Evolutionary conservation across 1,140 invertebrate genomes (phyloP), one percentile per base, ranked within the genome.

Genomic region (Theocolax elegans): DNA sequence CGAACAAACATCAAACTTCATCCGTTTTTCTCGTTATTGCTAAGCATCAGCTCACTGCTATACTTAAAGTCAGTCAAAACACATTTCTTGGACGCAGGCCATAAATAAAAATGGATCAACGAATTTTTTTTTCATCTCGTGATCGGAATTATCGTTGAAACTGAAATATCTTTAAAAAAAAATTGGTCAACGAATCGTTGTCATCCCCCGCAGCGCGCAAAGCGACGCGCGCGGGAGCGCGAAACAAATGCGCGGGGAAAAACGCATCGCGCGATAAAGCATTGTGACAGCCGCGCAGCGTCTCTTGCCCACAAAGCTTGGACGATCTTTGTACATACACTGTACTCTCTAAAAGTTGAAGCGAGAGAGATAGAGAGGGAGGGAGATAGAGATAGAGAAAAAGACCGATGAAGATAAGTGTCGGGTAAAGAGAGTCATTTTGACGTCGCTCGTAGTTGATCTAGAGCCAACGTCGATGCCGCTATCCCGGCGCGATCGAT

Each of bases 401-500:
- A 7, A 25, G 48, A 25, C 48, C 46, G 53, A 46, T 7, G 27
- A 19, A 31, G 67, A 66, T 67, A 66, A 62, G 62, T 59, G 19
- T 38, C 42, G 48, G 53, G 23, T 65, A 66, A 70, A 31, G 19
- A 35, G 51, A 42, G 75, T 67, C 58, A 64, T 76, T 73, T 72
- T 69, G 69, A 75, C 44, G 23, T 29, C 2, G 21, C 40, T 19
- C 40, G 40, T 44, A 49, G 63, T 70, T 71, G 76, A 78, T 74
- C 72, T 70, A 70, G 53, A 42, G 53, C 48, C 63, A 48, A 66
- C 68, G 66, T 71, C 70, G 42, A 12, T 40, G 27, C n/a, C n/a
- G 49, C 51, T 25, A 19, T 29, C 38, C 19, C 53, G 35, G 62
- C 44, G 38, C 67, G 67, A 77, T 77, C 76, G 73, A 76, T 79